These are phyloP conservation scores for Acrocera orbiculus DNA, from an alignment of 2,888 invertebrate species.

Conservation along the genomic window DNA sequence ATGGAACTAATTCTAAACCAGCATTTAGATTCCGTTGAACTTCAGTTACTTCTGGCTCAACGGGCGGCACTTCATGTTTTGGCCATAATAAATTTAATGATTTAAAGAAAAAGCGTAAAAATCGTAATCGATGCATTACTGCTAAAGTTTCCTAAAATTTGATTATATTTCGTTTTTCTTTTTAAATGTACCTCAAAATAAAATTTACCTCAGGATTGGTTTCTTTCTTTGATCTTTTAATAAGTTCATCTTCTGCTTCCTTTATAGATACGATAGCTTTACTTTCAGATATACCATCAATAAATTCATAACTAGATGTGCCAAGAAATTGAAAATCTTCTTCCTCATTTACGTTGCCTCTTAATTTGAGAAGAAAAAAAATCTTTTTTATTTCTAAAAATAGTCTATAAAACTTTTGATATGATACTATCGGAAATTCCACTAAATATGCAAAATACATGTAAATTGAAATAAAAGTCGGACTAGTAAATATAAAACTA, in stretches of 20 bases:
- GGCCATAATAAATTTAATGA: slow-evolving; percentile 36
- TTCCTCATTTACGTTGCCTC: slow-evolving; percentile 78
- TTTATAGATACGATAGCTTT: slow-evolving; percentile 65
- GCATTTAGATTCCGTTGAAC: slow-evolving; percentile 65
- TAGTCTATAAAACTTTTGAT: too few species aligned
- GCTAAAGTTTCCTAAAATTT: slow-evolving; percentile 39
- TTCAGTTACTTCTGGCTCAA: slow-evolving; percentile 43
- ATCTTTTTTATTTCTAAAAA: too few species aligned
- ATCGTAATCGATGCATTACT: slow-evolving; percentile 64
- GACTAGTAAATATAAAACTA: too few species aligned
- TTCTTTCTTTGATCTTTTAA: slow-evolving; percentile 39
- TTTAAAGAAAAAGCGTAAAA: slow-evolving; percentile 73
- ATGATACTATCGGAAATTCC: too few species aligned
- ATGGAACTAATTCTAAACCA: slow-evolving; percentile 65
- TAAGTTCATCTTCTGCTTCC: slow-evolving; percentile 77
- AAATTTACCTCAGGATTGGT: slow-evolving; percentile 37
- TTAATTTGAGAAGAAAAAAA: slow-evolving; percentile 19
- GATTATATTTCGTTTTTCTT: slow-evolving; percentile 6
- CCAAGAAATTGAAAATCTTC: slow-evolving; percentile 90
- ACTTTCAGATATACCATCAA: slow-evolving; percentile 61
- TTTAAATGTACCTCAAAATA: too few species aligned
- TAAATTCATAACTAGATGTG: slow-evolving; percentile 64
- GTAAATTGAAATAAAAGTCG: too few species aligned
- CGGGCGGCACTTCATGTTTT: slow-evolving; percentile 34
- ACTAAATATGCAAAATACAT: too few species aligned